Evolutionary conservation across 2,797 vertebrate species (phyloP).

Genomic region (Eulemur mongoz): DNA sequence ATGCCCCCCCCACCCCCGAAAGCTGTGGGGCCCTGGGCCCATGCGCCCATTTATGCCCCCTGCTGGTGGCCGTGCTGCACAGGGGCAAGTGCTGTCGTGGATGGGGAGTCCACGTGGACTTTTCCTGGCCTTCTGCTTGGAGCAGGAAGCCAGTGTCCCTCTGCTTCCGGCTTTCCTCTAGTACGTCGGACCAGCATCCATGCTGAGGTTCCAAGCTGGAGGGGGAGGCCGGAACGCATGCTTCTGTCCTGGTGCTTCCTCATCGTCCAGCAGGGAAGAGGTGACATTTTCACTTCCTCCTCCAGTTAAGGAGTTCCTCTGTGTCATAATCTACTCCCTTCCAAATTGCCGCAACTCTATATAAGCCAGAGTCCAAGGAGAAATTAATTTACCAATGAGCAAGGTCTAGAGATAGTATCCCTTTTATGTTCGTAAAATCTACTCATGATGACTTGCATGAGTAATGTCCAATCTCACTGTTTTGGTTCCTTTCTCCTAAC

Average conservation of each 20-base stretch:
- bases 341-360: neutral
- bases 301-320: neutral
- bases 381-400: neutral
- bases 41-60: rapidly evolving
- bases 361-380: neutral
- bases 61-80: neutral
- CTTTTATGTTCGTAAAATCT: neutral
- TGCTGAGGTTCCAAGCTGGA: neutral
- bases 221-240: neutral
- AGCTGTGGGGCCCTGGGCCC: neutral
- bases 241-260: neutral
- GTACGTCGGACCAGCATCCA: neutral
- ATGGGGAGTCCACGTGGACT: rapidly evolving
- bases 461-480: neutral
- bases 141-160: neutral
- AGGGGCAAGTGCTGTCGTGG: neutral
- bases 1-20: rapidly evolving
- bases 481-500: neutral
- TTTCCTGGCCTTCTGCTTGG: neutral
- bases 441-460: neutral
- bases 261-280: neutral
- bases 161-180: neutral
- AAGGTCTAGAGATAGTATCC: neutral
- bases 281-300: neutral
- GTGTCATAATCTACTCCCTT: neutral